Base-by-base conservation (phyloP, 2,888 invertebrate genomes). In the Agrochola lychnidis region DNA sequence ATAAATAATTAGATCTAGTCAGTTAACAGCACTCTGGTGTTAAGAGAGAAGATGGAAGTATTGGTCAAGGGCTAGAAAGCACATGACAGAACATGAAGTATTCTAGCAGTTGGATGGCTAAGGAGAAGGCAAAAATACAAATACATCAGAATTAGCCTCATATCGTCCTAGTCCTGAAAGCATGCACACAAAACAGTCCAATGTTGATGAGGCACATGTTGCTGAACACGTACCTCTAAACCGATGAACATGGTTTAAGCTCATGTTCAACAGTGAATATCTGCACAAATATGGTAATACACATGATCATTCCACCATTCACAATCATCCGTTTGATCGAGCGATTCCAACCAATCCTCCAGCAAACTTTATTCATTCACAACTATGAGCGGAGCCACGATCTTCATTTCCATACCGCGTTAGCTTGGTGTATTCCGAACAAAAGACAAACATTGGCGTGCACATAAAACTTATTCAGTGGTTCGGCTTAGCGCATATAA, bases 401-500 rank as follows among this genome's bases (percentile, higher is more conserved):
- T 71, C 74, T 71, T 69, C 78, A 85, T 87, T 88, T 76, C 76
- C 85, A 84, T 84, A 74, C 70, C 36, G 69, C 69, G 74, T 77
- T 64, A 69, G 74, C 74, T 73, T 76, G 56, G 57, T 74, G 64
- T 77, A 77, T 78, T 79, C 67, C 48, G 56, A 68, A 81, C 76
- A 78, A 68, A 82, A 84, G 82, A 85, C 87, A 88, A 88, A 88
- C 81, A 85, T 75, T 64, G 72, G 56, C 56, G 62, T n/a, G 66
- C 73, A 72, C 71, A 79, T 71, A 51, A 72, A 88, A 88, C 73
- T 88, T 88, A 88, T 88, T 83, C 87, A 72, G 77, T 56, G 76
- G 83, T 74, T 67, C 57, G 36, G 80, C 76, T 85, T 87, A 83
- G 45, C 67, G 71, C 67, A 81, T 85, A 85, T 76, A 73, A 83